Evolutionary conservation across 2,113 vertebrate genomes (phyloP).

Genomic region (Thamnaconus septentrionalis): DNA sequence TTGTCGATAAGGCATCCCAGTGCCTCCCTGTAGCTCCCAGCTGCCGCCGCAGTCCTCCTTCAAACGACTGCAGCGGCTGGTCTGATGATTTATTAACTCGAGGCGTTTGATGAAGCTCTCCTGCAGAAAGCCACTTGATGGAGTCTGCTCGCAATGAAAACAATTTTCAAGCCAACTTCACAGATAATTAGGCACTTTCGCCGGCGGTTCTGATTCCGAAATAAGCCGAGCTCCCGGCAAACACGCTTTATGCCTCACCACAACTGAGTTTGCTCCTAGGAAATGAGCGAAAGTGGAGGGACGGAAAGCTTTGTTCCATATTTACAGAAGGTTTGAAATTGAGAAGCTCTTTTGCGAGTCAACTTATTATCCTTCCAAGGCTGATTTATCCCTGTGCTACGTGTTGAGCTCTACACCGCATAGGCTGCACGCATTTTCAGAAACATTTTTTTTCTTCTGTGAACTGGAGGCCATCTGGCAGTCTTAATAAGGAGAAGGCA

Average conservation of each 20-base stretch:
- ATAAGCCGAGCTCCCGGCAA: constrained; percentile 47
- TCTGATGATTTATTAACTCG: constrained; percentile 72
- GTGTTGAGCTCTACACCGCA: too few species aligned
- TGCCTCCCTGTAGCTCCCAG: constrained; percentile 18
- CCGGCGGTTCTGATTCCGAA: constrained; percentile 62
- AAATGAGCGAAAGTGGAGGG: neutral
- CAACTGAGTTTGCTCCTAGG: constrained; percentile 18
- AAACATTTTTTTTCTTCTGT: too few species aligned
- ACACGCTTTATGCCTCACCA: constrained; percentile 25
- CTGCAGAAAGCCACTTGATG: constrained; percentile 62
- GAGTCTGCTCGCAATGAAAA: constrained; percentile 67
- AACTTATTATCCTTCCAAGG: too few species aligned
- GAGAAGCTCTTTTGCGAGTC: too few species aligned
- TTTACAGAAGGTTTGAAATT: too few species aligned
- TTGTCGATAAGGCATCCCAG: constrained; percentile 9
- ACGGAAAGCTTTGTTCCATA: constrained; percentile 9
- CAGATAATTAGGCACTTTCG: constrained; percentile 76
- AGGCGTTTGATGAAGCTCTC: constrained; percentile 64
- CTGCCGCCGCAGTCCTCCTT: neutral
- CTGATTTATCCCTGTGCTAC: too few species aligned
- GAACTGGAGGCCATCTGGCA: too few species aligned
- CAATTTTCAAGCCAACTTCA: constrained; percentile 72
- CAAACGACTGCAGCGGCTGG: constrained; percentile 29
- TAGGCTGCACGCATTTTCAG: too few species aligned
- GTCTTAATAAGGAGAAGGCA: too few species aligned